phyloP scores from a whole-genome alignment of 2,888 invertebrate genomes.

The Tanypteryx hageni region DNA sequence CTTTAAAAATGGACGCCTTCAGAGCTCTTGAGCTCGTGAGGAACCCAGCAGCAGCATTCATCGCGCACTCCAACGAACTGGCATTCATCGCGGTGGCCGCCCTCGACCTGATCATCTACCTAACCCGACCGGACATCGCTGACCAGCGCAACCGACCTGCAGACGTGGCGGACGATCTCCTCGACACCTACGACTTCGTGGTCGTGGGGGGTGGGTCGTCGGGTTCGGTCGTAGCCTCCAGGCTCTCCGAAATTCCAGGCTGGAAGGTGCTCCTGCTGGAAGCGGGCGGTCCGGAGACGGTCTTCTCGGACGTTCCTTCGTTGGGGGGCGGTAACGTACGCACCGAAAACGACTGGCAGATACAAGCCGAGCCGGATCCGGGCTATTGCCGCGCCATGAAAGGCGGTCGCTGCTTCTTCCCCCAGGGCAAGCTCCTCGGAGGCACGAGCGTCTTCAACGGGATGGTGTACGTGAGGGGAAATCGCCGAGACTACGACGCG shows the following conservation, averaged over 20 bases:
- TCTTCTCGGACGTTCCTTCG: slow-evolving; percentile 68
- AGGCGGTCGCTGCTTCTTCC: slow-evolving; percentile 65
- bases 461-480: slow-evolving; percentile 75
- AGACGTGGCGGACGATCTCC: not conserved
- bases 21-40: not conserved
- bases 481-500: slow-evolving; percentile 73
- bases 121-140: slow-evolving; percentile 82
- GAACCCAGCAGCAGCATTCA: slow-evolving; percentile 79
- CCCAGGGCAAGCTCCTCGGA: slow-evolving; percentile 68
- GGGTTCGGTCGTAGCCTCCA: slow-evolving; percentile 72
- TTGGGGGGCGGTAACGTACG: slow-evolving; percentile 66
- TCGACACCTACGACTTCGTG: slow-evolving; percentile 62
- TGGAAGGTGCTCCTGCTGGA: slow-evolving; percentile 68
- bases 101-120: slow-evolving; percentile 80
- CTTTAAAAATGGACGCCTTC: not conserved
- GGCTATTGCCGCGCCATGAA: slow-evolving; percentile 70
- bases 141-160: slow-evolving; percentile 77
- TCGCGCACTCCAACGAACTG: slow-evolving; percentile 81
- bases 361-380: slow-evolving; percentile 69
- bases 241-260: slow-evolving; percentile 70
- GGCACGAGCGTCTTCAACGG: slow-evolving; percentile 74
- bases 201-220: slow-evolving; percentile 67
- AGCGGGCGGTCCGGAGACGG: slow-evolving; percentile 66
- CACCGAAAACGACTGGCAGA: slow-evolving; percentile 71
- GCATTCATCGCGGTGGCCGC: slow-evolving; percentile 81